Evolutionary conservation across 1,140 invertebrate genomes (phyloP).

Genomic region (Myzus persicae): DNA sequence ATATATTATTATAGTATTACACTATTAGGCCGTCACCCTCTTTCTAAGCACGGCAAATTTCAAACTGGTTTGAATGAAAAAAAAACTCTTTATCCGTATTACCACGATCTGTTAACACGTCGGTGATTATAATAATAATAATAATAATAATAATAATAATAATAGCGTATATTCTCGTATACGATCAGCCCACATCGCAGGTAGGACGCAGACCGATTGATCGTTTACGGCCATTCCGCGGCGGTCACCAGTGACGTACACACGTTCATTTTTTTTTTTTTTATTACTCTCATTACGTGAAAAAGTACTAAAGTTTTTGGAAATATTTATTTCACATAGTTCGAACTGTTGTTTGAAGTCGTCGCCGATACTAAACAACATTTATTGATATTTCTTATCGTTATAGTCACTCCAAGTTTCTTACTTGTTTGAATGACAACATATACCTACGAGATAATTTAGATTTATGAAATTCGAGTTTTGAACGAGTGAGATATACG

Average conservation of each 20-base stretch:
- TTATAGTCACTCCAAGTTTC: background rate
- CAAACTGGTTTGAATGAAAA: slow-evolving; percentile 1
- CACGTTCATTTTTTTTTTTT: background rate
- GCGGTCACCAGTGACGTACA: background rate
- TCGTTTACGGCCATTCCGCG: background rate
- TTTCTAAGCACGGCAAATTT: background rate
- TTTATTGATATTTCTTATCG: background rate
- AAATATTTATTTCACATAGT: background rate
- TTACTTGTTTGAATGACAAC: background rate
- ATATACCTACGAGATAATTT: background rate
- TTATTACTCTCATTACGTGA: background rate
- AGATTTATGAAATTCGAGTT: background rate
- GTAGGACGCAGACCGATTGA: background rate
- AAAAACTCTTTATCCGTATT: background rate
- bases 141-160: no score
- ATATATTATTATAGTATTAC: background rate
- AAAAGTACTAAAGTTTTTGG: background rate
- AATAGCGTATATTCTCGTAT: background rate
- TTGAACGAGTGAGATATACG: background rate
- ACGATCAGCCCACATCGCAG: background rate
- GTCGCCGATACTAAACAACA: background rate
- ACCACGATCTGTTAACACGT: background rate
- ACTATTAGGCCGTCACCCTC: background rate
- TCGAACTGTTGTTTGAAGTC: background rate
- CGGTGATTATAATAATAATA: background rate